Evolutionary conservation across 2,797 vertebrate species (phyloP), one percentile per base, ranked within the genome.

Genomic region (Balearica regulorum): DNA sequence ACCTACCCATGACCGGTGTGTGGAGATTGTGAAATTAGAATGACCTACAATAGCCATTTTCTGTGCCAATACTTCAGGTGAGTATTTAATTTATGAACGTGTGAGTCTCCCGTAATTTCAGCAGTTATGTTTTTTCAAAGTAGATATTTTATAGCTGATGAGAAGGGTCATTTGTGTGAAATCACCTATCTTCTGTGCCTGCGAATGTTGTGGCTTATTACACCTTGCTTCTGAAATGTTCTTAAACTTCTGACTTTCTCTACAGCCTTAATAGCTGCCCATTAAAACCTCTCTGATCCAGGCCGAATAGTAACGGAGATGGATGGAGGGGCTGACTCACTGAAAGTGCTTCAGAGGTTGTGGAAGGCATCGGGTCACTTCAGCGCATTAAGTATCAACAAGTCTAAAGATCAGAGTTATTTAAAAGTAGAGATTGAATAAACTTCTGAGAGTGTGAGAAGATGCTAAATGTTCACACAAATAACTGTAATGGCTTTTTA

Each of bases 201-300:
- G 33, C 0, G 0, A 41, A 31, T 33, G 25, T 41, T 0, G 1
- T 54, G 69, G 35, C 21, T 82, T 70, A 49, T 73, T 48, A 4
- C 11, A 20, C 21, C 18, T 65, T 31, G 16, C 31, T 64, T 84
- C 60, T 62, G 48, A 94, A 93, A 82, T 31, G 25, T 79, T 87
- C 46, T 62, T 41, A 54, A 88, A 60, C 33, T 76, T 62, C 55
- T 65, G 39, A 33, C 37, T 93, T 70, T 71, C 39, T 43, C 49
- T 81, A 33, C 10, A 71, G 33, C 69, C 26, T 60, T 90, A 60
- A 58, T 51, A 61, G 35, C 54, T 84, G 58, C 22, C 28, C 33
- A 18, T 65, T 84, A 77, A 73, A 76, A 31, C 21, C 64, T 54
- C 44, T 69, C 39, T 82, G 78, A 43, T 85, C 55, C 33, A 24